Percentiles rank a stretch among this genome's conserved stretches.
phyloP scores from a whole-genome alignment of 2,888 invertebrate genomes.

The Holacanthella duospinosa region DNA sequence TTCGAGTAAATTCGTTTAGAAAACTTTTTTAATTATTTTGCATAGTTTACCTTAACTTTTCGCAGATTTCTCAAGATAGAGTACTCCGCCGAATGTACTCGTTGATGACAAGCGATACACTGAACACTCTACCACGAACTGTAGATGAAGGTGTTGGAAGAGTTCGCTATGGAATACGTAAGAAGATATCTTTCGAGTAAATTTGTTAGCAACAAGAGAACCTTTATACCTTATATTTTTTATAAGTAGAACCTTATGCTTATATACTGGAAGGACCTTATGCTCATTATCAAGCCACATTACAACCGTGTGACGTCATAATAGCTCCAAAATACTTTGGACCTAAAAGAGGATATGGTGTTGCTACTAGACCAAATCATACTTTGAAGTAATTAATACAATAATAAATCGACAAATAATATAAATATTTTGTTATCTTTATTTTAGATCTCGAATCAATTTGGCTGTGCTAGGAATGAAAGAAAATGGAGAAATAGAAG shows the following conservation, averaged over 20 bases:
- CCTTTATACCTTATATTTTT: conserved; percentile 44
- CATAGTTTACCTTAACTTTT: background rate
- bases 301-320: conserved; percentile 88
- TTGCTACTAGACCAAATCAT: conserved; percentile 25
- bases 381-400: too few species aligned
- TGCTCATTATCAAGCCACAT: conserved; percentile 71
- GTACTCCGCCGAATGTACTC: background rate
- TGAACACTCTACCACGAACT: too few species aligned
- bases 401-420: too few species aligned
- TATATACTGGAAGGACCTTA: conserved; percentile 56
- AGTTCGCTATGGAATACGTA: background rate
- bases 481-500: conserved; percentile 82
- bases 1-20: too few species aligned
- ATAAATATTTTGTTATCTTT: too few species aligned
- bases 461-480: conserved; percentile 77
- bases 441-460: conserved; percentile 77
- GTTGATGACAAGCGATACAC: background rate
- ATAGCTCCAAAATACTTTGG: conserved; percentile 57
- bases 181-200: too few species aligned
- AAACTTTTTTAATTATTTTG: too few species aligned
- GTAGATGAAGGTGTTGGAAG: background rate
- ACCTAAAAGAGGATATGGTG: conserved; percentile 21
- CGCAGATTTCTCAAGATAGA: background rate
- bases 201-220: too few species aligned
- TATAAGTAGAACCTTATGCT: conserved; percentile 72